A percentile compares a stretch with the other conserved stretches of the same genome.
These are phyloP conservation scores for Chinchilla lanigera DNA, from an alignment of 2,113 vertebrate species.

Conservation along the genomic window DNA sequence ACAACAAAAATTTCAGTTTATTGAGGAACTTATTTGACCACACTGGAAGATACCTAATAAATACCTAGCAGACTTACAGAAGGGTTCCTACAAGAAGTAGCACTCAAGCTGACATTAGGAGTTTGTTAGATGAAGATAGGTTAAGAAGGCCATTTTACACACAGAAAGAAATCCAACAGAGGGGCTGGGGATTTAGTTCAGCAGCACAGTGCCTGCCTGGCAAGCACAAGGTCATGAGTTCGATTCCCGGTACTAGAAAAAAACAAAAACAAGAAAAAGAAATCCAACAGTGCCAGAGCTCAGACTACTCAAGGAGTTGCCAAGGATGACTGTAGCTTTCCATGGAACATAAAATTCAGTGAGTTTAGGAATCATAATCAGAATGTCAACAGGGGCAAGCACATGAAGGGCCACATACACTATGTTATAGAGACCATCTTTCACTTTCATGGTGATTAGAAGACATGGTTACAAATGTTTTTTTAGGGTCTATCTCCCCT, in stretches of 20 bases:
- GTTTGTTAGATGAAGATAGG: neutral
- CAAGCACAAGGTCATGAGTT: no score
- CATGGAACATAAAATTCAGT: neutral
- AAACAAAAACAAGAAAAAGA: no score
- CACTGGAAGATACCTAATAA: neutral
- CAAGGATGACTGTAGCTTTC: neutral
- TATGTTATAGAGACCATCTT: neutral
- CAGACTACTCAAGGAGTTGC: neutral
- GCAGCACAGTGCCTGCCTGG: no score
- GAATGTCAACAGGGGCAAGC: neutral
- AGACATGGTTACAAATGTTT: neutral
- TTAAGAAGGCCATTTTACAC: neutral
- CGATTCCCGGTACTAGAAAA: no score
- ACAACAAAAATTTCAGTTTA: no score
- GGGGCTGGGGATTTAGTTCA: no score
- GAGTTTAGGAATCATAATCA: neutral
- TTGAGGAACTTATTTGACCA: neutral
- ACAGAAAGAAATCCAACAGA: neutral
- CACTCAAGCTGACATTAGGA: neutral
- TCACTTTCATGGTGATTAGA: neutral
- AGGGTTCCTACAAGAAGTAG: neutral
- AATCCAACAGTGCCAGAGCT: neutral
- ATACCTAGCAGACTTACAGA: neutral
- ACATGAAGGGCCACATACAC: neutral
- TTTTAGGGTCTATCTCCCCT: neutral